phyloP scores from a whole-genome alignment of 30 jellyfish, hydroid and myxozoan species.

The Turritopsis dohrnii region DNA sequence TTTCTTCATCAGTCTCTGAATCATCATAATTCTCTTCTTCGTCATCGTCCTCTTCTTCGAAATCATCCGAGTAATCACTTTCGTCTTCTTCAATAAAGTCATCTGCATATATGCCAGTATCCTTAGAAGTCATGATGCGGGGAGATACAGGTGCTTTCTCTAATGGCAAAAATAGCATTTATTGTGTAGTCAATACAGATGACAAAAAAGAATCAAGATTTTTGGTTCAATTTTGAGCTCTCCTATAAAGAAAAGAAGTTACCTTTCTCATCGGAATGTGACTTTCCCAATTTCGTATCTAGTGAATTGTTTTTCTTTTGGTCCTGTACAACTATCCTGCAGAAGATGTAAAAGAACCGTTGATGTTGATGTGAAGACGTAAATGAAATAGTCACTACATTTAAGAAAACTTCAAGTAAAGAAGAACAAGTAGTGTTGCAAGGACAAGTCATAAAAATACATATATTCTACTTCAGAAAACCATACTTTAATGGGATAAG shows the following conservation, averaged over 20 bases:
- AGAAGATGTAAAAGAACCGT: not conserved
- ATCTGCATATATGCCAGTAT: constrained; percentile 95
- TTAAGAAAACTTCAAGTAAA: no score
- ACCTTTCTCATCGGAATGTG: not conserved
- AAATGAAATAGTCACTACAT: not conserved
- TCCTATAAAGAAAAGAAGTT: not conserved
- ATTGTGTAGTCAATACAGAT: not conserved
- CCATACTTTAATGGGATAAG: no score
- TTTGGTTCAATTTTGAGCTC: not conserved
- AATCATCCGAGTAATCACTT: constrained; percentile 89
- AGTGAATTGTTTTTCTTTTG: not conserved
- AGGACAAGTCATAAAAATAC: no score
- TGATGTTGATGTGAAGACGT: not conserved
- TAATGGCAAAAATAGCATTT: not conserved
- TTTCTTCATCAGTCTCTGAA: constrained; percentile 41
- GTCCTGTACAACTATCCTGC: not conserved
- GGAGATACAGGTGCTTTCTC: constrained; percentile 20
- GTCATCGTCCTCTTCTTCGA: constrained; percentile 66
- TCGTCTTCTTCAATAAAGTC: constrained; percentile 83
- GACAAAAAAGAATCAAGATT: no score
- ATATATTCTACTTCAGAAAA: no score
- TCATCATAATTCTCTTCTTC: constrained; percentile 44
- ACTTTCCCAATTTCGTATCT: not conserved
- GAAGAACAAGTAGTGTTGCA: no score
- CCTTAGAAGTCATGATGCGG: constrained; percentile 51